These are phyloP conservation scores for Eubasilissa regina DNA, from an alignment of 1,140 invertebrate species.

Conservation along the genomic window DNA sequence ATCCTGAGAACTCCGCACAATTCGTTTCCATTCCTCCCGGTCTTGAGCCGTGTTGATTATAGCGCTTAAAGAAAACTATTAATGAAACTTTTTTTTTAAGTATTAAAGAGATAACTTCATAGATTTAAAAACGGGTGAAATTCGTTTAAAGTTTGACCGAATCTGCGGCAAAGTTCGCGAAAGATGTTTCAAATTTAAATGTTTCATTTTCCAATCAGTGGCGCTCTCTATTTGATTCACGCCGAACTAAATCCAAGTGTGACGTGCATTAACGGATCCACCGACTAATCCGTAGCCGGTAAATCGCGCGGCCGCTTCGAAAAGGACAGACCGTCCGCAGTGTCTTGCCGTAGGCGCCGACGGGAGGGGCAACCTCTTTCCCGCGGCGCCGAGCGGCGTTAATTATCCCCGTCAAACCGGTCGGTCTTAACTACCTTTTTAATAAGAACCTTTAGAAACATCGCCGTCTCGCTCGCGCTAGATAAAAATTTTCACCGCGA, in stretches of 20 bases:
- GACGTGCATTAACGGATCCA: slow-evolving; percentile 30
- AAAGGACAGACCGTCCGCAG: neutral
- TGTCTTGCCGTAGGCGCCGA: no score
- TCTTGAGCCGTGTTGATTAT: no score
- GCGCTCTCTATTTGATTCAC: slow-evolving; percentile 41
- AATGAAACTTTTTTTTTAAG: no score
- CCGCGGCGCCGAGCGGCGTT: neutral
- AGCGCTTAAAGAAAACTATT: no score
- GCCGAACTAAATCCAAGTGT: slow-evolving; percentile 41
- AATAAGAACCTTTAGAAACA: slow-evolving; percentile 48
- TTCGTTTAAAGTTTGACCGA: no score
- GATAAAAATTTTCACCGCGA: slow-evolving; percentile 52
- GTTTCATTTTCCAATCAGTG: slow-evolving; percentile 41
- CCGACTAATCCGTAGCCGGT: neutral
- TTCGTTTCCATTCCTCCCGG: no score
- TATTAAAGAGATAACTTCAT: no score
- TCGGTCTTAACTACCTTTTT: slow-evolving; percentile 53
- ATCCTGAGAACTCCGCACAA: no score
- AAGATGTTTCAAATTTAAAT: slow-evolving; percentile 22
- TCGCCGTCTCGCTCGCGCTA: slow-evolving; percentile 38
- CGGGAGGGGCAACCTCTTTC: neutral
- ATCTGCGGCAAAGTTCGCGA: no score
- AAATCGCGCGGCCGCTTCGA: neutral
- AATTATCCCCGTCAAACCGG: slow-evolving; percentile 18
- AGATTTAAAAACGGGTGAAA: no score